Evolutionary conservation across 2,113 vertebrate species (phyloP).

Genomic region (Callorhinus ursinus): DNA sequence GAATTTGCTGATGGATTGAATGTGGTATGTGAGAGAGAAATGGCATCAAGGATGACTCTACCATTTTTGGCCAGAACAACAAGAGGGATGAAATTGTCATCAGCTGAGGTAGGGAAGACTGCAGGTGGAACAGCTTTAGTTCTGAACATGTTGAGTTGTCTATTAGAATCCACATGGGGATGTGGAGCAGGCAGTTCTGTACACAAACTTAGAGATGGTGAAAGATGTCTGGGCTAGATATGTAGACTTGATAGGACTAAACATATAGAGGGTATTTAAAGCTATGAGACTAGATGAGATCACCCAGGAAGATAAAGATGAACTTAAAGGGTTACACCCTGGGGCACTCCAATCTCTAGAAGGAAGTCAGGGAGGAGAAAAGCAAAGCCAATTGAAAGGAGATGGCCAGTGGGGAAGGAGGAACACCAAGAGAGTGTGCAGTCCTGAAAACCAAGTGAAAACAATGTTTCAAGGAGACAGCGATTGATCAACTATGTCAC

Average conservation of each 20-base stretch:
- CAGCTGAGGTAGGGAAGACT: neutral
- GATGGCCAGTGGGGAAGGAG: neutral
- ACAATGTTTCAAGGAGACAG: neutral
- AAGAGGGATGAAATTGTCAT: neutral
- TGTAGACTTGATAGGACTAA: neutral
- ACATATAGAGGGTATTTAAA: neutral
- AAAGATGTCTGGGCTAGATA: neutral
- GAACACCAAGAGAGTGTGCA: neutral
- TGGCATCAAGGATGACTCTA: neutral
- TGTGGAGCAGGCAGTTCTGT: neutral
- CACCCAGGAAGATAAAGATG: neutral
- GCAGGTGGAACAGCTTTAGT: neutral
- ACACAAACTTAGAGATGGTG: neutral
- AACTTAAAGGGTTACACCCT: neutral
- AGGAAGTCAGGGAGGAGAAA: neutral
- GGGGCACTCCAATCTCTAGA: neutral
- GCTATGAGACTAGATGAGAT: neutral
- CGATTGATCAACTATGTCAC: neutral
- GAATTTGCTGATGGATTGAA: neutral
- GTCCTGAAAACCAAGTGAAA: neutral
- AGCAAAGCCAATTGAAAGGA: neutral
- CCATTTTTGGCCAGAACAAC: neutral
- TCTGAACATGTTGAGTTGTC: neutral
- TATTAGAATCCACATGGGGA: neutral
- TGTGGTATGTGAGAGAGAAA: neutral